Evolutionary conservation across 2,888 invertebrate genomes (phyloP).

Genomic region (Cryptops parisi): DNA sequence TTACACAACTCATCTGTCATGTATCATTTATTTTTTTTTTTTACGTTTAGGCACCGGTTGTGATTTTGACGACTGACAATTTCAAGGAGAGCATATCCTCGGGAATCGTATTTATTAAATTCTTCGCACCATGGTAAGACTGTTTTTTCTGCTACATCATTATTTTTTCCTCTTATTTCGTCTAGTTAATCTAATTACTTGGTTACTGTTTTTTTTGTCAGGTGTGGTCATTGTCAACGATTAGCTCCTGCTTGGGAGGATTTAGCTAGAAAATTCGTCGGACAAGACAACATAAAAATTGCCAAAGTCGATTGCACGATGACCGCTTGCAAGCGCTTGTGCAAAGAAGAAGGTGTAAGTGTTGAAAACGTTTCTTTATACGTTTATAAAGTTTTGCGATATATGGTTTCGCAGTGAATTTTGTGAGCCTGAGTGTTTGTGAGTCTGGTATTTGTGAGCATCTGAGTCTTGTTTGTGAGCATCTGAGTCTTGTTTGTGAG

Average conservation of each 20-base stretch:
- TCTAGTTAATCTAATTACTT: neutral
- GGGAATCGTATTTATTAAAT: constrained; percentile 66
- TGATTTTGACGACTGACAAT: constrained; percentile 50
- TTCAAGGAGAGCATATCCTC: constrained; percentile 55
- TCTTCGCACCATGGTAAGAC: constrained; percentile 69
- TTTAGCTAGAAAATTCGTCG: constrained; percentile 53
- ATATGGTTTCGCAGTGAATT: too few species aligned
- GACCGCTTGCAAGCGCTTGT: constrained; percentile 52
- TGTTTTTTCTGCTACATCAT: too few species aligned
- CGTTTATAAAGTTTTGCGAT: too few species aligned
- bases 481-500: too few species aligned
- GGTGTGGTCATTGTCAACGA: constrained; percentile 77
- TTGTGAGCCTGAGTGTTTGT: too few species aligned
- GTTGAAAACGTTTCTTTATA: too few species aligned
- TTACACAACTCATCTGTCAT: neutral
- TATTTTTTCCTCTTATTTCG: too few species aligned
- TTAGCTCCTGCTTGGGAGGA: constrained; percentile 70
- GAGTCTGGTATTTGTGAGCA: too few species aligned
- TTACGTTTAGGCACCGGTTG: constrained; percentile 30
- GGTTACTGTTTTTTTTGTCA: constrained; percentile 25
- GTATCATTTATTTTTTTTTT: neutral
- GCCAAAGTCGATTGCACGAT: constrained; percentile 72
- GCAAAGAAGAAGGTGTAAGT: constrained; percentile 55
- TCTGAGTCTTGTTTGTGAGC: too few species aligned
- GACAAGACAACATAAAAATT: constrained; percentile 47